Conservation (phyloP, 2,113 vertebrate genomes). For the Casuarius casuarius region DNA sequence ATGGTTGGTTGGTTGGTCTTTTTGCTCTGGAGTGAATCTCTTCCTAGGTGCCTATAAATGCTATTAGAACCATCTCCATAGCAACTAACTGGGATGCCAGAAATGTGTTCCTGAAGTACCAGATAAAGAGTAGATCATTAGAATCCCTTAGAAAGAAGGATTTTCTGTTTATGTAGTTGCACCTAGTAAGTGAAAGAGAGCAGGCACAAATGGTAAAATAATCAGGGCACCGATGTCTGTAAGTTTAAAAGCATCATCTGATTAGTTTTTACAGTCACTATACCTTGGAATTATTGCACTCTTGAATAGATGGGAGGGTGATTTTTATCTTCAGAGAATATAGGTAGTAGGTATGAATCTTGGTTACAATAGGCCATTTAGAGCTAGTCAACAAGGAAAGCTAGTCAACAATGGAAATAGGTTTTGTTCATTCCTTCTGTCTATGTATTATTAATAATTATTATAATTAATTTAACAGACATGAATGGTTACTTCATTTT, state of each 20-base stretch:
- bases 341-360: not conserved
- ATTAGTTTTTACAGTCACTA: not conserved
- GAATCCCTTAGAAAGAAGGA: not conserved
- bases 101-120: constrained; percentile 17
- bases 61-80: constrained; percentile 33
- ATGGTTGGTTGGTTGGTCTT: too few species aligned
- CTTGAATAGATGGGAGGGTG: not conserved
- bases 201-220: not conserved
- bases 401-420: not conserved
- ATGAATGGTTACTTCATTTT: not conserved
- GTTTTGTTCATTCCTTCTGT: not conserved
- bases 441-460: not conserved
- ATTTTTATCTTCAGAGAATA: not conserved
- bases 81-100: constrained; percentile 52
- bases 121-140: not conserved
- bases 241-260: not conserved
- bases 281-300: not conserved
- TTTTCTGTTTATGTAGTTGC: not conserved
- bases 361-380: not conserved
- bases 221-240: not conserved
- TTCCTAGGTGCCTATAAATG: constrained; percentile 13
- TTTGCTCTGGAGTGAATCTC: not conserved
- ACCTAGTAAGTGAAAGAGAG: not conserved
- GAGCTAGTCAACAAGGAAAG: not conserved
- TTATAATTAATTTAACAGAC: not conserved